Evolutionary conservation across 2,113 vertebrate genomes (phyloP), one percentile per base, ranked within the genome.

Genomic region (Delphinus delphis): DNA sequence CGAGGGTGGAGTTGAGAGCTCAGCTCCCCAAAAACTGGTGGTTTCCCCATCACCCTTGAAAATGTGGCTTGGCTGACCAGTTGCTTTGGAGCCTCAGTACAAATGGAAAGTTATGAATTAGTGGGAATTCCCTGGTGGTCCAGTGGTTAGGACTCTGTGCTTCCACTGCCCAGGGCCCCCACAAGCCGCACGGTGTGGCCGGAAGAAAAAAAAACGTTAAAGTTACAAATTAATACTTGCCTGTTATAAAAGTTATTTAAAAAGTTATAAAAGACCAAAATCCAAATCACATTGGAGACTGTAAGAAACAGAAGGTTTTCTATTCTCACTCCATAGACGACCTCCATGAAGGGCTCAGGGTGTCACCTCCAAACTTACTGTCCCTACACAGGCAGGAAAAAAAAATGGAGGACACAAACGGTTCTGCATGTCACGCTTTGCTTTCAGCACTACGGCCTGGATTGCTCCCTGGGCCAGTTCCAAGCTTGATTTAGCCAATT

Each of bases 201-300:
- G 7, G 47, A 20, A 47, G 31, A 50, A 31, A 20, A 58, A 58
- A 58, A 58, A 21, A 58, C 21, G 55, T 21, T 21, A 21, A 58
- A 11, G 41, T 47, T 31, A 76, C 44, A 50, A 65, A 58, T 87
- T 88, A 63, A 26, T 26, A 90, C 92, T 90, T 83, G 33, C 73
- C 36, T 88, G 18, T 70, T 90, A 60, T 6, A 90, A 95, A 86
- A 11, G 31, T 70, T 81, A 36, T 15, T 31, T 14, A 41, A 67
- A 38, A 50, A 71, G 47, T 60, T 81, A 31, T 20, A 55, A 70
- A 79, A 62, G 31, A 55, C 44, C 5, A 17, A 85, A 76, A 47
- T 73, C 26, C 88, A 79, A 3, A 53, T 55, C 41, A 25, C 25
- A 3, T 18, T 18, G 5, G 58, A 81, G 76, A 65, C 82, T 28